Evolutionary conservation across 2,888 invertebrate species (phyloP).

Genomic region (Tetropium fuscum): DNA sequence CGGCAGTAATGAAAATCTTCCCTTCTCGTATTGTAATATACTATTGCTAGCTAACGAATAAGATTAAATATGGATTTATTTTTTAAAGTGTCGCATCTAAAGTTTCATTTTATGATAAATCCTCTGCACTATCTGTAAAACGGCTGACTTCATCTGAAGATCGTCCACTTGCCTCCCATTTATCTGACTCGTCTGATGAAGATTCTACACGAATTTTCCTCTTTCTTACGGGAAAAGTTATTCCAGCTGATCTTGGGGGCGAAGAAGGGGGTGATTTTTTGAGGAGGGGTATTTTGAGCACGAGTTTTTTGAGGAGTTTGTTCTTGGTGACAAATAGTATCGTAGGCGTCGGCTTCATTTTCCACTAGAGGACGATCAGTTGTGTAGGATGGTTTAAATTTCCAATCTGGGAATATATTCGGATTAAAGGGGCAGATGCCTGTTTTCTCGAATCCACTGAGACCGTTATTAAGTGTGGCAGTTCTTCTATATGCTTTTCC

Average conservation of each 20-base stretch:
- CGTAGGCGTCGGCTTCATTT: background rate
- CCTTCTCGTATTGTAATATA: too few relatives aligned
- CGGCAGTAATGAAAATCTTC: too few relatives aligned
- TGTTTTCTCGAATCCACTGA: slow-evolving; percentile 10
- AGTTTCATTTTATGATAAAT: too few relatives aligned
- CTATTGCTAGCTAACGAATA: too few relatives aligned
- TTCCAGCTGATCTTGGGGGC: too few relatives aligned
- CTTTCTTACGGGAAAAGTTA: background rate
- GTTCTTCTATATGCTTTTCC: background rate
- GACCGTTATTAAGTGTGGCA: background rate
- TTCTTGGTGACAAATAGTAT: too few relatives aligned
- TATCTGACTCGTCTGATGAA: slow-evolving; percentile 2
- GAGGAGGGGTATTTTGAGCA: too few relatives aligned
- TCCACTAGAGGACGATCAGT: slow-evolving; percentile 8
- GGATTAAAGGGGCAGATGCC: slow-evolving; percentile 14
- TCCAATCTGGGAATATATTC: slow-evolving; percentile 15
- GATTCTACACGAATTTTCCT: background rate
- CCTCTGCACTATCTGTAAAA: background rate
- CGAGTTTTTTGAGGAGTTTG: too few relatives aligned
- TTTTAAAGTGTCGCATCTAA: too few relatives aligned
- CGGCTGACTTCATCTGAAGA: background rate
- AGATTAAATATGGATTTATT: too few relatives aligned
- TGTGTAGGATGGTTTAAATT: slow-evolving; percentile 13
- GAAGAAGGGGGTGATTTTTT: too few relatives aligned
- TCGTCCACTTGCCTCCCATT: slow-evolving; percentile 16